phyloP scores from a whole-genome alignment of 2,888 invertebrate species.

The Epistrophe grossulariae region DNA sequence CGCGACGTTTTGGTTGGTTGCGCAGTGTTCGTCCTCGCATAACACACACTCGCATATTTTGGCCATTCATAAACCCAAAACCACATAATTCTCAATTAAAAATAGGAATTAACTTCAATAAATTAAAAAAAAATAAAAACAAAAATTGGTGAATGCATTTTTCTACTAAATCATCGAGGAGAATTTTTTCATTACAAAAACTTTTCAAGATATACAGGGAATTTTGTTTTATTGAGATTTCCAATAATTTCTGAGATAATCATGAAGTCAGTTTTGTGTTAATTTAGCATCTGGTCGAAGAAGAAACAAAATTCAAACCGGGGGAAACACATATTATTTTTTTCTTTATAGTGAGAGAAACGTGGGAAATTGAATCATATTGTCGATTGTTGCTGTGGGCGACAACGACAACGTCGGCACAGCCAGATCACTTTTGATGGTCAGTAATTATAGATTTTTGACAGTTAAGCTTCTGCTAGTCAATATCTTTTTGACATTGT shows the following conservation, averaged over 20 bases:
- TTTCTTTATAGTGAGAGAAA: background rate
- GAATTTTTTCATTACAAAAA: background rate
- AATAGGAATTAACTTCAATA: constrained; percentile 1
- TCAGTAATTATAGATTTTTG: too few species aligned
- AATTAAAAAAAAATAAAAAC: constrained; percentile 5
- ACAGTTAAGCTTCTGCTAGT: too few species aligned
- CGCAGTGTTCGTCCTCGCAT: constrained; percentile 1
- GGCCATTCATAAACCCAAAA: background rate
- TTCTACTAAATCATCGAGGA: background rate
- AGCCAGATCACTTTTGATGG: too few species aligned
- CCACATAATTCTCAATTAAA: constrained; percentile 1
- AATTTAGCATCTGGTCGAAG: background rate
- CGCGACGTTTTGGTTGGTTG: background rate
- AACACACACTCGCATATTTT: background rate
- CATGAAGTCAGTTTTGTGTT: background rate
- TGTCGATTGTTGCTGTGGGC: background rate
- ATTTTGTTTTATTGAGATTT: background rate
- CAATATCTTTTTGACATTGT: too few species aligned
- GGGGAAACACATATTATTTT: background rate
- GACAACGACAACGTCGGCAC: too few species aligned
- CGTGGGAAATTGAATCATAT: background rate
- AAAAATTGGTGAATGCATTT: background rate
- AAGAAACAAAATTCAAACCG: background rate
- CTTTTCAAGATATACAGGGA: background rate
- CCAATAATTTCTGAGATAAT: background rate